Base-by-base conservation (phyloP, 2,797 vertebrate genomes). In the Champsocephalus esox region DNA sequence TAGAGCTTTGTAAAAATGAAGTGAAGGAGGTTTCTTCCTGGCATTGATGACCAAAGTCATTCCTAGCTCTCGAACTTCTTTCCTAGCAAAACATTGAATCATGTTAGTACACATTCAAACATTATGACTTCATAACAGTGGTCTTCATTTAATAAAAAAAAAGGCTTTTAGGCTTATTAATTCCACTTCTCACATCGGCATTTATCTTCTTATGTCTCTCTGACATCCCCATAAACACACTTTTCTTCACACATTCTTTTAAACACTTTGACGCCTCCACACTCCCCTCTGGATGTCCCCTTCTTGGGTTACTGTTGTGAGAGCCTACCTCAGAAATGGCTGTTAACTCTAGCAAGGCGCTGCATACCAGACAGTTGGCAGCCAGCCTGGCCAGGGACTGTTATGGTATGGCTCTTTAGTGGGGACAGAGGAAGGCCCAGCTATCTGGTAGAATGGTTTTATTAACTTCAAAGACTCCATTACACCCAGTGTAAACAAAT, bases 31-130 rank as follows among this genome's bases (percentile, higher is more conserved):
- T 49, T 92, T 93, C 76, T 95, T 96, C 89, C 96, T 94, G 90
- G 96, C 96, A 78, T 99, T 97, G 44, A 98, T 92, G 69, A 98
- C 82, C 1, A 98, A 38, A 0, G 93, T 95, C 84, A 99, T 87
- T 79, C 97, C 97, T 0, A 91, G 61, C 5, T 96, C 94, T 75
- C 88, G 92, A 0, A 91, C 91, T 14, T 96, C 96, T 67, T 82
- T 94, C 93, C 98, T 99, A 46, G 5, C 1, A 88, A 80, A 77
- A 69, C 24, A 66, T 34, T 59, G 24, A 70, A n/a, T 70, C 50
- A 34, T 50, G 51, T 86, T 32, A 83, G 44, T 55, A 17, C 56
- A 9, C 9, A 74, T 57, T 48, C 17, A 58, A 66, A 77, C 73
- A 52, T 19, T 54, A 21, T 64, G 9, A 52, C 38, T 48, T 66